Evolutionary conservation across 2,113 vertebrate species (phyloP), one percentile per base, ranked within the genome.

Genomic region (Muscicapa adusta): DNA sequence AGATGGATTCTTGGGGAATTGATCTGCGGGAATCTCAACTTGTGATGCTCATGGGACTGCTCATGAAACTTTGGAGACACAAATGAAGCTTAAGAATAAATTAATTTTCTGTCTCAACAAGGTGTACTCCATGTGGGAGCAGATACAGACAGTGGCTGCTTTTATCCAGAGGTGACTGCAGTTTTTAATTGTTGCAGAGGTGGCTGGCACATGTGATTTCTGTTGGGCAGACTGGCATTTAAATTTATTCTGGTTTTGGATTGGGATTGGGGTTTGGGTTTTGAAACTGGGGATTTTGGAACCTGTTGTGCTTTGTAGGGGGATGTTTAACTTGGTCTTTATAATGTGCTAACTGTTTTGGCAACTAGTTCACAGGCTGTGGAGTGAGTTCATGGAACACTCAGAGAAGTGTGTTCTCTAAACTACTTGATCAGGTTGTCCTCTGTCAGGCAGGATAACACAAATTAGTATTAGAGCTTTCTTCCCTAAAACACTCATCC

Each of bases 11-110:
- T 50, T 40, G 14, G 42, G 57, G 36, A n/a, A 9, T 62, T 77
- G 58, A 19, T 79, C 78, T 48, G 36, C 19, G 53, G 70, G n/a
- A 61, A 34, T 74, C 48, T 45, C 11, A 73, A 12, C 92, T 91
- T 61, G 48, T 85, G 95, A 79, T 88, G 58, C 38, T 85, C 79
- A 57, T 73, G 71, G 53, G 88, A 79, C 47, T 58, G 22, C 71
- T 76, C 50, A 45, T 58, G 45, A 45, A 91, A 42, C 25, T 61
- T 57, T 3, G 25, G 57, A 75, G 74, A 17, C 5, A 25, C 9
- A 17, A 23, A 4, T n/a, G 31, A 25, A 33, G 14, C 34, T 56
- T 34, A 42, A 61, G 60, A 74, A 71, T 23, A 68, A 76, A 89
- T 48, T 6, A 4, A 33, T 12, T 36, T 89, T 56, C 18, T 62